Evolutionary conservation across 2,113 vertebrate genomes (phyloP).

Genomic region (Anhinga anhinga): DNA sequence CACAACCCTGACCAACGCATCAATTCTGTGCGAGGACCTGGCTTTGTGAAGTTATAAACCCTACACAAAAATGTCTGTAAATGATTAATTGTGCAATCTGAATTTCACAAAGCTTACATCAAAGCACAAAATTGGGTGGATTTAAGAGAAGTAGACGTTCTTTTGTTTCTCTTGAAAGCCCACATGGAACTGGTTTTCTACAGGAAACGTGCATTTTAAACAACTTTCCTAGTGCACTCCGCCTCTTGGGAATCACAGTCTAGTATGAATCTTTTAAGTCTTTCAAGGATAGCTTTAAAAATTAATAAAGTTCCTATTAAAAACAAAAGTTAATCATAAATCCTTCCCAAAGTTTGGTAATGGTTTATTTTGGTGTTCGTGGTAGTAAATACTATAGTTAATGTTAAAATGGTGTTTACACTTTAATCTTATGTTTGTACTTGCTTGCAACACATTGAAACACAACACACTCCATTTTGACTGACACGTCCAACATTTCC

Average conservation of each 20-base stretch:
- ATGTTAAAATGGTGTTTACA: not conserved
- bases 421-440: not conserved
- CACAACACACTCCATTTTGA: not conserved
- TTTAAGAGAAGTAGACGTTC: conserved; percentile 65
- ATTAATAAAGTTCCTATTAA: not conserved
- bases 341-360: not conserved
- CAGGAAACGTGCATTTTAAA: conserved; percentile 73
- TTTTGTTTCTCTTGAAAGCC: conserved; percentile 62
- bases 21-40: not conserved
- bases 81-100: conserved; percentile 62
- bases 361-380: conserved; percentile 1
- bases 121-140: conserved; percentile 56
- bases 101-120: conserved; percentile 62
- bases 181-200: conserved; percentile 73
- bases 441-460: not conserved
- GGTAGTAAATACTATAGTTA: not conserved
- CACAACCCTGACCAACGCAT: not conserved
- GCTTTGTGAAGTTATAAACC: not conserved
- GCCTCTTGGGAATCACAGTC: conserved; percentile 39
- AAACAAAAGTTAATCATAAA: not conserved
- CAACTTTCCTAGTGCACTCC: conserved; percentile 49
- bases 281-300: conserved; percentile 8
- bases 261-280: conserved; percentile 24
- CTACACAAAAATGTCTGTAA: conserved; percentile 47
- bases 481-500: not conserved